Percentiles rank a stretch among this genome's conserved stretches.
Conservation (phyloP, 2,797 vertebrate genomes). For the Cryptoblepharus egeriae region DNA sequence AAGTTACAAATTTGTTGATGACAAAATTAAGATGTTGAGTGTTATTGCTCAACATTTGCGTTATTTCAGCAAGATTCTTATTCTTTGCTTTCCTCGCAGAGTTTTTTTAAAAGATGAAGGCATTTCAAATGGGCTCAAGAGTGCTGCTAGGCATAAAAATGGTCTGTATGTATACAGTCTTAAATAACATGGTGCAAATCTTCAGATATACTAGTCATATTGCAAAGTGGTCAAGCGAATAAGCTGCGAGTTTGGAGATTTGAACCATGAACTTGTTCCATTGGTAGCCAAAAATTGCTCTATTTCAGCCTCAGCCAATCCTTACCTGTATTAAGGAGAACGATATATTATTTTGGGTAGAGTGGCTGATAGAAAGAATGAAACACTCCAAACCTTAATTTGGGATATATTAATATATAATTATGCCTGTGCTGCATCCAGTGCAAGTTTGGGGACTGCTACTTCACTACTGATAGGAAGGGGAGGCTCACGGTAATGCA, state of each 20-base stretch:
- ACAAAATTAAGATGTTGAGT: too few relatives aligned
- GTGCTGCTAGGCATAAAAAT: background rate
- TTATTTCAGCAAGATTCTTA: background rate
- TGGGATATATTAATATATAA: too few relatives aligned
- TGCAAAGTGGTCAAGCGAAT: background rate
- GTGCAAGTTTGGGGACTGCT: too few relatives aligned
- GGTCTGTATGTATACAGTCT: background rate
- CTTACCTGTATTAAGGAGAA: background rate
- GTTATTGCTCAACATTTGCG: background rate
- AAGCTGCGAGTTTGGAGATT: background rate
- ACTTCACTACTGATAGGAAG: too few relatives aligned
- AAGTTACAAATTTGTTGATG: too few relatives aligned
- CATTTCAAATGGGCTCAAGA: background rate
- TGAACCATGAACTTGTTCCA: too few relatives aligned
- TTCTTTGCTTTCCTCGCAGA: background rate
- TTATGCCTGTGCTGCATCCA: too few relatives aligned
- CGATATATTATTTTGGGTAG: too few relatives aligned
- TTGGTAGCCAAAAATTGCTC: background rate
- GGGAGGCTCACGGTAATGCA: too few relatives aligned
- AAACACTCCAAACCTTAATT: too few relatives aligned
- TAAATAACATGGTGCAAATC: background rate
- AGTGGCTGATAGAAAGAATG: too few relatives aligned
- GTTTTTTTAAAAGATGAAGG: background rate
- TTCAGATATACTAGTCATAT: background rate
- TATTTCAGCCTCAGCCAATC: background rate